Evolutionary conservation across 2,888 invertebrate species (phyloP).

Genomic region (Entomobrya proxima): DNA sequence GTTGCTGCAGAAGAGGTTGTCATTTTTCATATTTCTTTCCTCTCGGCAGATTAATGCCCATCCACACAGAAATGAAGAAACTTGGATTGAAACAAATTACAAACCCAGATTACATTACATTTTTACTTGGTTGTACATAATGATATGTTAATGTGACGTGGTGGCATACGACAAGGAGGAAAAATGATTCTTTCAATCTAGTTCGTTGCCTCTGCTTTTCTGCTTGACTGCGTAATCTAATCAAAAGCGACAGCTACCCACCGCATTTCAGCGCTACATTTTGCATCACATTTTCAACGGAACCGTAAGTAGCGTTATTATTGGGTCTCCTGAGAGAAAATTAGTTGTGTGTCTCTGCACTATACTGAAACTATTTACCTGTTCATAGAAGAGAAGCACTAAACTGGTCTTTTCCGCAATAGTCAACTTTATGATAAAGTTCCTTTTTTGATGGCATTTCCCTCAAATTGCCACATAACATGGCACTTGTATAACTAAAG

Average conservation of each 20-base stretch:
- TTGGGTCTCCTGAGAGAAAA: constrained; percentile 36
- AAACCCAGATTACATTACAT: not conserved
- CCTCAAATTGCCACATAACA: not conserved
- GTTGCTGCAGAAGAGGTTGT: not conserved
- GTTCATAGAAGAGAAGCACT: not conserved
- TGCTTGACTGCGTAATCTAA: constrained; percentile 36
- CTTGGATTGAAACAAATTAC: not conserved
- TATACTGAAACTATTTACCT: not conserved
- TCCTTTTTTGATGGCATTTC: not conserved
- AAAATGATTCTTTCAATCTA: not conserved
- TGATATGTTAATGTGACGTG: not conserved
- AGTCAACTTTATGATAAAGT: not conserved
- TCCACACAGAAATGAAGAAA: not conserved
- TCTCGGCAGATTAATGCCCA: not conserved
- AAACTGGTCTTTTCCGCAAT: not conserved
- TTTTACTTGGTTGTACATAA: not conserved
- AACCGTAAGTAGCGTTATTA: constrained; percentile 32
- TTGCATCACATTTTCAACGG: constrained; percentile 1
- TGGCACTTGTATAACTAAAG: too few relatives aligned
- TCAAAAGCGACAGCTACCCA: constrained; percentile 19
- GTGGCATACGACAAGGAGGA: not conserved
- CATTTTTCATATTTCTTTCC: constrained; percentile 24
- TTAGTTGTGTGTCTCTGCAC: not conserved
- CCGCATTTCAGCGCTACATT: not conserved
- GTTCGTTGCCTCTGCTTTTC: constrained; percentile 13